Conservation (phyloP, 23 tunicate genomes). For the Ascidia mentula region DNA sequence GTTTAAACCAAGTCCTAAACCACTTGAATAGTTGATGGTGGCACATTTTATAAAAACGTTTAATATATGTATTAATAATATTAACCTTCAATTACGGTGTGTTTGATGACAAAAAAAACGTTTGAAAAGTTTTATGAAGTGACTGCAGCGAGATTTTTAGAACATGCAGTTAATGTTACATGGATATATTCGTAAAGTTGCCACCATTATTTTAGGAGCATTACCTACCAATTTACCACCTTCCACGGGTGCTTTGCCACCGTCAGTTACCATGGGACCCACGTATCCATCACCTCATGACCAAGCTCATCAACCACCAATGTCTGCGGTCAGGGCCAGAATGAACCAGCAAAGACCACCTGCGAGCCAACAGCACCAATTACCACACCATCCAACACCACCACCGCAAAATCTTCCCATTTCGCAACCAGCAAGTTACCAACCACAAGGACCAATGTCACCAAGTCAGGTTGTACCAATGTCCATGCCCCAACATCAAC, state of each 20-base stretch:
- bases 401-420: background rate
- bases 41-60: too few species aligned
- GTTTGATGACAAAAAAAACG: too few species aligned
- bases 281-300: background rate
- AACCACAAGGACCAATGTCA: slow-evolving; percentile 8
- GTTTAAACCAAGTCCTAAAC: too few species aligned
- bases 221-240: background rate
- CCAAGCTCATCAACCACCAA: background rate
- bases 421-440: background rate
- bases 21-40: too few species aligned
- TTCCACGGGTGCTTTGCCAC: slow-evolving; percentile 8
- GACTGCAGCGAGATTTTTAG: too few species aligned
- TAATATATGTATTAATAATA: too few species aligned
- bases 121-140: too few species aligned
- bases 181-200: too few species aligned
- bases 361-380: background rate
- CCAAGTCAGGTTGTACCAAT: background rate
- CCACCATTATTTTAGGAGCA: background rate
- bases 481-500: background rate
- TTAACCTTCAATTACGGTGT: too few species aligned
- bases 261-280: background rate
- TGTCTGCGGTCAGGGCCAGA: background rate
- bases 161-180: too few species aligned
- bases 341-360: slow-evolving; percentile 13
- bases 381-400: background rate